Evolutionary conservation across 2,888 invertebrate genomes (phyloP), one percentile per base, ranked within the genome.

Genomic region (Caenorhabditis macrosperma): DNA sequence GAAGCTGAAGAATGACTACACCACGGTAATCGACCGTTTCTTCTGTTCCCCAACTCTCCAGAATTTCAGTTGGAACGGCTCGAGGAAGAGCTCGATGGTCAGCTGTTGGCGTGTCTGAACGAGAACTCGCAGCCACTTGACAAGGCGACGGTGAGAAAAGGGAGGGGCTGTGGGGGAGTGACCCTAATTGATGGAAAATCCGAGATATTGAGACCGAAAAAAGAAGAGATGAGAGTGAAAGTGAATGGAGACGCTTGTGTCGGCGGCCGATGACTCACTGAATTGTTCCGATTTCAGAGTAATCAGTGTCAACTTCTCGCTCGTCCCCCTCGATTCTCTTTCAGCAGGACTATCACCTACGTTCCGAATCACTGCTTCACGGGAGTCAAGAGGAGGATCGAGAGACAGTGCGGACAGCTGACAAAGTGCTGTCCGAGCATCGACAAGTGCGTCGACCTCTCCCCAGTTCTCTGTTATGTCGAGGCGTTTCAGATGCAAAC

Each of bases 281-380:
- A 12, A 15, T 20, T 10, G 55, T 26, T 5, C 10, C 2, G 10
- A 15, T 72, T 78, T 57, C 72, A 84, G 79, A 50, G 35, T 9
- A 35, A 66, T 52, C 28, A 69, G 48, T 80, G 79, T 28, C 63
- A 69, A 60, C 28, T 75, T n/a, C 33, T 80, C 6, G 12, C 44
- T 24, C 59, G 55, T n/a, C 57, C 78, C 0, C 79, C 84, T 0
- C 59, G 77, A 52, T 86, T 86, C 67, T 79, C 81, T 0, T 82
- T 75, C 61, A 81, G 74, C 12, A 57, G 86, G 26, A 82, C 83
- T 1, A 85, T 87, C 33, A 78, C 84, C 7, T 84, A 85, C 74
- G 83, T 86, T 46, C 87, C 87, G 10, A 84, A 79, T 10, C 82
- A 85, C 61, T 87, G 87, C 59, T 87, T 87, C 77, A 81, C 85